A percentile compares a stretch with the other conserved stretches of the same genome.
These are phyloP conservation scores for Homalodisca vitripennis DNA, from an alignment of 1,140 invertebrate genomes.

Conservation along the genomic window DNA sequence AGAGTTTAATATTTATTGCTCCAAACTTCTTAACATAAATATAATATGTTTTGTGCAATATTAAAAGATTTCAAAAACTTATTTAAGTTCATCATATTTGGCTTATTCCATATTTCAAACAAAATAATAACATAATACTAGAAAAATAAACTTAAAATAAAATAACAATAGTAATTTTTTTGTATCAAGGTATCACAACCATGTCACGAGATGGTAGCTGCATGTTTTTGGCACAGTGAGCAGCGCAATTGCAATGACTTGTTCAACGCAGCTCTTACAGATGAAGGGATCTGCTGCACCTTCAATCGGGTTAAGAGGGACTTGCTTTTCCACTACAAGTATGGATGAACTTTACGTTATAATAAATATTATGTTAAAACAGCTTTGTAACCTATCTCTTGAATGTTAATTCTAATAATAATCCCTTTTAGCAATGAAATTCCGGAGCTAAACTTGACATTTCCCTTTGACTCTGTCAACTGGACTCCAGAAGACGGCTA, in stretches of 20 bases:
- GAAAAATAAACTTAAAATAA: too few relatives aligned
- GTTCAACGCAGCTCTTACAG: constrained; percentile 73
- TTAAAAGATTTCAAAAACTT: too few relatives aligned
- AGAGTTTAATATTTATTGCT: too few relatives aligned
- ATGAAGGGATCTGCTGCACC: constrained; percentile 79
- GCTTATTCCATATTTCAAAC: too few relatives aligned
- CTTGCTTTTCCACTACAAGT: constrained; percentile 66
- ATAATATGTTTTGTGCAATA: too few relatives aligned
- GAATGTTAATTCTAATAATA: background rate
- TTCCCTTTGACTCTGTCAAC: constrained; percentile 60
- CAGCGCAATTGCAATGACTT: constrained; percentile 59
- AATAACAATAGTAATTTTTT: too few relatives aligned
- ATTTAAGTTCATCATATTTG: too few relatives aligned
- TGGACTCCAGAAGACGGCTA: constrained; percentile 75
- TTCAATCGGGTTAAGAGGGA: constrained; percentile 71
- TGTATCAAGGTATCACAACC: constrained; percentile 65
- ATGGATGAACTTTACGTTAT: constrained; percentile 43
- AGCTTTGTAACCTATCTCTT: background rate
- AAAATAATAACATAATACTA: too few relatives aligned
- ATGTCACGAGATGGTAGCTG: constrained; percentile 65
- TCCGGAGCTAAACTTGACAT: constrained; percentile 62
- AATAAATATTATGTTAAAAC: background rate
- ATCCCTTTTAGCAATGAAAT: background rate
- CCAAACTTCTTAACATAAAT: too few relatives aligned
- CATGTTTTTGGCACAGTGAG: constrained; percentile 64